Conservation (phyloP, 2,113 vertebrate species). For the Pao palembangensis region DNA sequence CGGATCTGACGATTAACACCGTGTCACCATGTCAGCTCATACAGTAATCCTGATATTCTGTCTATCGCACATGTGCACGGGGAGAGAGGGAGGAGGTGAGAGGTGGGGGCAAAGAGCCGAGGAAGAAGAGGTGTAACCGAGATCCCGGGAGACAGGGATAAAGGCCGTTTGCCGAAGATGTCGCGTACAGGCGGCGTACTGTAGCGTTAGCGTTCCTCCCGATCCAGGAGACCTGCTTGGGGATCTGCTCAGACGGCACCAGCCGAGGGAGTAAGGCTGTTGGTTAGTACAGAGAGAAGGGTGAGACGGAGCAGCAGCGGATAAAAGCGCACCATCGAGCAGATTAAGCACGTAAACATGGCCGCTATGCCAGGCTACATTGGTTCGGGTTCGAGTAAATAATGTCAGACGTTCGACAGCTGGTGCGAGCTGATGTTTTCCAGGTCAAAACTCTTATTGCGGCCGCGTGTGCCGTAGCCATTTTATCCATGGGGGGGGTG, state of each 20-base stretch:
- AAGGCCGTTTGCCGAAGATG: slow-evolving; percentile 68
- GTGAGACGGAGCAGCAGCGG: background rate
- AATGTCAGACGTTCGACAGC: too few species aligned
- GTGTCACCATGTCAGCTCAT: slow-evolving; percentile 71
- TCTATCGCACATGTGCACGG: slow-evolving; percentile 65
- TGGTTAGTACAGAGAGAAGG: slow-evolving; percentile 47
- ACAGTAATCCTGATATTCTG: slow-evolving; percentile 74
- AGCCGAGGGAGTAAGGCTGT: slow-evolving; percentile 39
- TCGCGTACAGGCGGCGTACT: slow-evolving; percentile 49
- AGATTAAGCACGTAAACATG: slow-evolving; percentile 48
- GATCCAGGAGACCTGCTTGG: slow-evolving; percentile 63
- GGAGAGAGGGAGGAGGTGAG: slow-evolving; percentile 44
- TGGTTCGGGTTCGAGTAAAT: too few species aligned
- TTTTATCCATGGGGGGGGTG: slow-evolving; percentile 33
- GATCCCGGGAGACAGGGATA: slow-evolving; percentile 65
- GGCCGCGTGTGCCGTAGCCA: slow-evolving; percentile 35
- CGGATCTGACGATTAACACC: slow-evolving; percentile 70
- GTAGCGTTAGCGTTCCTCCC: slow-evolving; percentile 66
- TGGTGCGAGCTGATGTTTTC: too few species aligned
- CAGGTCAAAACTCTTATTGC: too few species aligned
- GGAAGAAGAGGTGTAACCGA: slow-evolving; percentile 41
- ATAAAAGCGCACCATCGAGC: too few species aligned
- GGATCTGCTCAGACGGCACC: slow-evolving; percentile 66
- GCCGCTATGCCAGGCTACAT: background rate
- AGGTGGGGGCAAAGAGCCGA: slow-evolving; percentile 43